phyloP scores from a whole-genome alignment of 2,113 vertebrate species.

The Thoracochromis brauschi region DNA sequence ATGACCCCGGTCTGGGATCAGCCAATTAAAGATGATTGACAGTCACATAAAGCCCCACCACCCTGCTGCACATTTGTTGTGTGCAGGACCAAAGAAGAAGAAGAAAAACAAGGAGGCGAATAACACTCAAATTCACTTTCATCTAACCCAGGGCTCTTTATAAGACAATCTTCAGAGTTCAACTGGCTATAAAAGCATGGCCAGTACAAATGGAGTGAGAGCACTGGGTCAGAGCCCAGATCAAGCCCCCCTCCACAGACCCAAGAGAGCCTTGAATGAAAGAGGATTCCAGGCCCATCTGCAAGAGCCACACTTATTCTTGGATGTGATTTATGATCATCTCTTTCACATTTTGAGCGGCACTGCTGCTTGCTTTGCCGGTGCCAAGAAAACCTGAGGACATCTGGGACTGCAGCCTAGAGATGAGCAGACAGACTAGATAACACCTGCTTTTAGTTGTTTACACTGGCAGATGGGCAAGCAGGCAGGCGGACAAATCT shows the following conservation, averaged over 20 bases:
- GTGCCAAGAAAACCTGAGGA: slow-evolving; percentile 49
- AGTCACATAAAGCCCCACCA: slow-evolving; percentile 37
- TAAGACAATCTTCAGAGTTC: neutral
- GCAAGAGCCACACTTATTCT: slow-evolving; percentile 41
- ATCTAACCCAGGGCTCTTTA: neutral
- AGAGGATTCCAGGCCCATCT: slow-evolving; percentile 48
- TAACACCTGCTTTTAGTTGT: slow-evolving; percentile 56
- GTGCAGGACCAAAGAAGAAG: neutral
- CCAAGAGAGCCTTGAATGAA: slow-evolving; percentile 40
- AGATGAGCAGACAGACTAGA: slow-evolving; percentile 29
- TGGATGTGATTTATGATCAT: slow-evolving; percentile 55
- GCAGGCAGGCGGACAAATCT: slow-evolving; percentile 8
- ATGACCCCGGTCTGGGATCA: slow-evolving; percentile 51
- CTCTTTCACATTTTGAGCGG: slow-evolving; percentile 40
- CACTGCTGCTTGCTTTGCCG: neutral
- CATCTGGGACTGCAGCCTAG: slow-evolving; percentile 33
- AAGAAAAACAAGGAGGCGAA: neutral
- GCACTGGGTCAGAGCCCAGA: slow-evolving; percentile 43
- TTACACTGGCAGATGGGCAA: slow-evolving; percentile 35
- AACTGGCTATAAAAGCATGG: slow-evolving; percentile 33
- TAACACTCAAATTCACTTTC: neutral
- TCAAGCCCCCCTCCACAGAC: slow-evolving; percentile 16
- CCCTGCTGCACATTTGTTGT: slow-evolving; percentile 25
- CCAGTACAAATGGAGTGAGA: slow-evolving; percentile 36
- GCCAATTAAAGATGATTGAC: slow-evolving; percentile 68